Evolutionary conservation across 2,113 vertebrate species (phyloP), one percentile per base, ranked within the genome.

Genomic region (Alethe castanea): DNA sequence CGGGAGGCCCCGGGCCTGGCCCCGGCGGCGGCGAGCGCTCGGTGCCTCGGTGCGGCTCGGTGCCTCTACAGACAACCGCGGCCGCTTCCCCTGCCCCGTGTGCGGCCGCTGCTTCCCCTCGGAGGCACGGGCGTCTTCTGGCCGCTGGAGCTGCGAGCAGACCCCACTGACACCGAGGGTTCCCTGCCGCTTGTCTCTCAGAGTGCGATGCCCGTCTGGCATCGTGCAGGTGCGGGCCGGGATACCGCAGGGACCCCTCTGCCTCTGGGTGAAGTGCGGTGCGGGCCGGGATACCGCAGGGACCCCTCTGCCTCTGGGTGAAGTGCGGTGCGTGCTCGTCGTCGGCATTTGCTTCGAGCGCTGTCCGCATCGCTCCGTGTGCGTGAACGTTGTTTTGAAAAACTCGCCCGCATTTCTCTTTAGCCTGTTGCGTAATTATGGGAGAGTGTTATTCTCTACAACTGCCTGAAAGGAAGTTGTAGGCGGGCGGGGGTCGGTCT

Each of bases 131-230:
- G 17, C 8, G 12, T 3, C 9, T 44, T 3, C 20, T 7, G 72
- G 33, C 33, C 45, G 2, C 3, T 5, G 53, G 33, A 19, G 44
- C n/a, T 31, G 48, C 8, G 3, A 7, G 6, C 14, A 5, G 20
- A 4, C 4, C 11, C 7, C 38, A 0, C 10, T 24, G 5, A 0
- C 7, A 3, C 13, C 0, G 47, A 38, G 44, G 0, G 2, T 3
- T 23, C 16, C 16, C 8, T 33, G 14, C 14, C 2, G 19, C 17
- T 38, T 11, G 5, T 4, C 3, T 11, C 2, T 6, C 4, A 0
- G 45, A 7, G 50, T 0, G 77, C 19, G 19, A 0, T 14, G 42
- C 36, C 42, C 45, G 1, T 45, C 6, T 13, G 57, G 23, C 13
- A 47, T 47, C 47, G 22, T 5, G 26, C 24, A 0, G 22, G 0